Evolutionary conservation across 2,797 vertebrate species (phyloP).

Genomic region (Chelon auratus): DNA sequence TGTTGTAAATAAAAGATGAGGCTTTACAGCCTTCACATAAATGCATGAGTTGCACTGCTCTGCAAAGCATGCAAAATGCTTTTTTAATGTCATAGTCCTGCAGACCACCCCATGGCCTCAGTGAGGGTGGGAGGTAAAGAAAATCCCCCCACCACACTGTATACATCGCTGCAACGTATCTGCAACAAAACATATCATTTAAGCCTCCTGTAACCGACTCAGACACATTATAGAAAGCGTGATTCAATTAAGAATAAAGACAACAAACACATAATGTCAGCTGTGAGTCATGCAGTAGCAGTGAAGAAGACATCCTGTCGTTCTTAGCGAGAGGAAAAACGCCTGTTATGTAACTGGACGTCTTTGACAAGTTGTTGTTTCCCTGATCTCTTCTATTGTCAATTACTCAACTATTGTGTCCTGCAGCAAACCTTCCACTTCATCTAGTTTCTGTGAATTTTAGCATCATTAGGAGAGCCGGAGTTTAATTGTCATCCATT

Average conservation of each 20-base stretch:
- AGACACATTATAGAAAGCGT: not conserved
- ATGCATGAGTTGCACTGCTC: slow-evolving; percentile 48
- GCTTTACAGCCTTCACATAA: slow-evolving; percentile 61
- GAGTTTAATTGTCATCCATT: slow-evolving; percentile 16
- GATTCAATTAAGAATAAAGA: slow-evolving; percentile 28
- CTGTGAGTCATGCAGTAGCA: slow-evolving; percentile 25
- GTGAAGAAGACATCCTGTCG: slow-evolving; percentile 12
- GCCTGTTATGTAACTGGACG: slow-evolving; percentile 5
- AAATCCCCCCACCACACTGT: not conserved
- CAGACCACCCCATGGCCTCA: slow-evolving; percentile 11
- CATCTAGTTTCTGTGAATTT: not conserved
- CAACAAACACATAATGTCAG: slow-evolving; percentile 26
- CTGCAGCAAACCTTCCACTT: slow-evolving; percentile 13
- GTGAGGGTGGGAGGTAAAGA: slow-evolving; percentile 1
- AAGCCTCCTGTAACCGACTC: not conserved
- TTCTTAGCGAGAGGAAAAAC: slow-evolving; percentile 20
- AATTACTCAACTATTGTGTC: slow-evolving; percentile 12
- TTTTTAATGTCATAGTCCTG: slow-evolving; percentile 72
- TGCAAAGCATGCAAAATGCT: slow-evolving; percentile 53
- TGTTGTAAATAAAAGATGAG: slow-evolving; percentile 69
- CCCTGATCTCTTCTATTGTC: slow-evolving; percentile 1
- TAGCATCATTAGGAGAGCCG: slow-evolving; percentile 6
- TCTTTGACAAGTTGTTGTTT: slow-evolving; percentile 26
- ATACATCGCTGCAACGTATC: slow-evolving; percentile 25
- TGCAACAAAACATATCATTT: slow-evolving; percentile 22